Conservation (phyloP, 2,113 vertebrate species). For the Promerops cafer region DNA sequence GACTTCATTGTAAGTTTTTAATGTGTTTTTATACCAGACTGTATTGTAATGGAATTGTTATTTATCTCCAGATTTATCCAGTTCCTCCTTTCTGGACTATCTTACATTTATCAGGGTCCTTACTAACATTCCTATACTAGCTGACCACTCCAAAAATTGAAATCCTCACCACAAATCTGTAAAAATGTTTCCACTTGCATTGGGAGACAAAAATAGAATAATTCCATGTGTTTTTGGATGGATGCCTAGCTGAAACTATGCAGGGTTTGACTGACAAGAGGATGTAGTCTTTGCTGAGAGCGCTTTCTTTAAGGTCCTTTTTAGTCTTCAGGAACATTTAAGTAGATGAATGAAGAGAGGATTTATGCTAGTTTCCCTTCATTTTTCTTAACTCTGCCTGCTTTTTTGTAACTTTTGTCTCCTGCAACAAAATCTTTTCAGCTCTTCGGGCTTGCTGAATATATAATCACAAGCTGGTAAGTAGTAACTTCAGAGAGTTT, state of each 20-base stretch:
- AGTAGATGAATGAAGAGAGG: constrained; percentile 35
- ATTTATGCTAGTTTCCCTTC: constrained; percentile 1
- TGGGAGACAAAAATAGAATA: constrained; percentile 88
- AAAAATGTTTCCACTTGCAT: constrained; percentile 74
- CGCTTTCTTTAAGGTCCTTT: constrained; percentile 67
- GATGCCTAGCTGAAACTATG: constrained; percentile 83
- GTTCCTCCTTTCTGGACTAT: constrained; percentile 29
- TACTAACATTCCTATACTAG: constrained; percentile 78
- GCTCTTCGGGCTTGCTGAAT: background rate
- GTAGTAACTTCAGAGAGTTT: constrained; percentile 48
- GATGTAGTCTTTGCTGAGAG: constrained; percentile 76
- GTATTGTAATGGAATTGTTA: constrained; percentile 14
- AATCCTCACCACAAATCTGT: constrained; percentile 76
- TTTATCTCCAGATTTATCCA: constrained; percentile 45
- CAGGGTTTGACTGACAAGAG: constrained; percentile 79
- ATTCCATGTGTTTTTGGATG: constrained; percentile 86
- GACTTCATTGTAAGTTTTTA: background rate
- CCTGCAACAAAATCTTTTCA: background rate
- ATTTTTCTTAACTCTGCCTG: constrained; percentile 10
- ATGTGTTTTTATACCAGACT: background rate
- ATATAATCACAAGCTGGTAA: constrained; percentile 43
- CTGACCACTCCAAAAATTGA: constrained; percentile 82
- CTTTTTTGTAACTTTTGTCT: constrained; percentile 6
- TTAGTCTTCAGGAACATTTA: constrained; percentile 57
- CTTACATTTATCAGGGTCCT: constrained; percentile 74